Conservation (phyloP, 2,888 invertebrate species). For the Acleris holmiana region DNA sequence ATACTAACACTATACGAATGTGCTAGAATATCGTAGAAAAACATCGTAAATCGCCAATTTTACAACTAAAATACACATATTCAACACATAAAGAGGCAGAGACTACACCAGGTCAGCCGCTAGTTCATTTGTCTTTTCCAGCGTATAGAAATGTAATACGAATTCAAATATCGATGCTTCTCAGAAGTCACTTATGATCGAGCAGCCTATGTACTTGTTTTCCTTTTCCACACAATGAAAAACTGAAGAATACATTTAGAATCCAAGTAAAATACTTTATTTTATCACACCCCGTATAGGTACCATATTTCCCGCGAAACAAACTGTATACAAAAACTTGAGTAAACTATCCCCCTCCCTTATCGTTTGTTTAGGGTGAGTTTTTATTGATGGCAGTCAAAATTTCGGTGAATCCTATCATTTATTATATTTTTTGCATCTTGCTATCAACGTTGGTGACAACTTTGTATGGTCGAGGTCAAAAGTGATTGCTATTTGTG, state of each 20-base stretch:
- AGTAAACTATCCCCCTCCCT: slow-evolving; percentile 39
- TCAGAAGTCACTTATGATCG: too few species aligned
- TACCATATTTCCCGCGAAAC: slow-evolving; percentile 1
- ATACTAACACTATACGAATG: too few species aligned
- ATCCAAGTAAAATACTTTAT: background rate
- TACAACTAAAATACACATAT: too few species aligned
- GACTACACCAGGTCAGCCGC: too few species aligned
- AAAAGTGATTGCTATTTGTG: slow-evolving; percentile 39
- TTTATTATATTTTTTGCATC: slow-evolving; percentile 73
- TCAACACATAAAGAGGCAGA: too few species aligned
- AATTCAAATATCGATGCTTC: too few species aligned
- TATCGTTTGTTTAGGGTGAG: slow-evolving; percentile 20
- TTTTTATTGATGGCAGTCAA: slow-evolving; percentile 68
- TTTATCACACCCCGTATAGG: too few species aligned
- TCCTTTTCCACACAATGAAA: background rate
- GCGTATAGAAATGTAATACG: too few species aligned
- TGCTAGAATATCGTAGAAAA: too few species aligned
- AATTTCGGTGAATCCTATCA: slow-evolving; percentile 64
- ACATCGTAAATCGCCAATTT: too few species aligned
- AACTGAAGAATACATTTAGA: background rate
- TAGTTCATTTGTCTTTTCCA: too few species aligned
- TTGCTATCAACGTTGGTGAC: slow-evolving; percentile 47
- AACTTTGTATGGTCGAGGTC: slow-evolving; percentile 49
- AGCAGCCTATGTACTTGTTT: too few species aligned
- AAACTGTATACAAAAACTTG: slow-evolving; percentile 31